Percentiles rank a stretch among this genome's conserved stretches.
These are phyloP conservation scores for Aleiodes alternator DNA, from an alignment of 2,888 invertebrate genomes.

Conservation along the genomic window DNA sequence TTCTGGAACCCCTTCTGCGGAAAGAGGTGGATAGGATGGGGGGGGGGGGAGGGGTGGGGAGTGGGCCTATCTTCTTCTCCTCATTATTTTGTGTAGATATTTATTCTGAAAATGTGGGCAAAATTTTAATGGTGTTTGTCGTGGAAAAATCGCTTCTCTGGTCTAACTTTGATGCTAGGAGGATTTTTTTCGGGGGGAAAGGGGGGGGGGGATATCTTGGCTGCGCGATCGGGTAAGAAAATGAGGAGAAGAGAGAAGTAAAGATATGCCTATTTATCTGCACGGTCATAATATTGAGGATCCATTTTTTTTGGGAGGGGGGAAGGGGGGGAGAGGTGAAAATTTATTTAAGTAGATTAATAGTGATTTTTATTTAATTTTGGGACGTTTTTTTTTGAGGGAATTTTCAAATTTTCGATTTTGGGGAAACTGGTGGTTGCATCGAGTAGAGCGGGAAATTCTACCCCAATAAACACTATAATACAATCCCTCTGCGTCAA, in stretches of 20 bases:
- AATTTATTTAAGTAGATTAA: too few species aligned
- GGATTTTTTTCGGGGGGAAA: constrained; percentile 45
- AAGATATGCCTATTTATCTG: constrained; percentile 52
- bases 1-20: too few species aligned
- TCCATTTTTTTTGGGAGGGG: constrained; percentile 62
- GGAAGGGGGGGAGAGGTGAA: too few species aligned
- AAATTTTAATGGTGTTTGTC: constrained; percentile 65
- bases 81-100: constrained; percentile 21
- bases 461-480: too few species aligned
- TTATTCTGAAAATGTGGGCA: constrained; percentile 29
- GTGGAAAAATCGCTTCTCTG: background rate
- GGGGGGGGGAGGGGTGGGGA: background rate
- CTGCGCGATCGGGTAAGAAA: constrained; percentile 17
- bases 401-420: too few species aligned
- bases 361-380: constrained; percentile 50
- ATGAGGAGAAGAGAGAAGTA: constrained; percentile 33
- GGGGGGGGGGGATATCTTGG: constrained; percentile 27
- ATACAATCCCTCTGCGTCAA: too few species aligned
- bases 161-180: too few species aligned
- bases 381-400: too few species aligned
- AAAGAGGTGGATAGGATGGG: too few species aligned
- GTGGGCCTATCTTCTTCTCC: background rate
- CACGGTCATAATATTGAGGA: constrained; percentile 72
- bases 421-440: too few species aligned
- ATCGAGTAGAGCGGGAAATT: too few species aligned